Evolutionary conservation across 2,888 invertebrate species (phyloP).

Genomic region (Apomyelois bistriatella): DNA sequence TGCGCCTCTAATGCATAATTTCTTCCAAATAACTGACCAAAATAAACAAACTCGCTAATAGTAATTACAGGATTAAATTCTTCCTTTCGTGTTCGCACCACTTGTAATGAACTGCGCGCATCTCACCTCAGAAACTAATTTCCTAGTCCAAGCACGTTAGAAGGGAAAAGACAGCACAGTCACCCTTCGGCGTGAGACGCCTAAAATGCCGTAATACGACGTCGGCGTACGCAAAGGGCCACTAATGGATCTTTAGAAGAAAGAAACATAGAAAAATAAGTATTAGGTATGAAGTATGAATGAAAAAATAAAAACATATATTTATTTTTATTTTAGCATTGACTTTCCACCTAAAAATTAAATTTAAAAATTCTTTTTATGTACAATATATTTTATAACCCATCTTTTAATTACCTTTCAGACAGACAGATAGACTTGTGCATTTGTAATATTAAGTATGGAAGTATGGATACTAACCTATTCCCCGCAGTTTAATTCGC

Average conservation of each 20-base stretch:
- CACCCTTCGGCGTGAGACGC: conserved; percentile 49
- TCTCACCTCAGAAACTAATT: conserved; percentile 60
- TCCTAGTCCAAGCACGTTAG: conserved; percentile 62
- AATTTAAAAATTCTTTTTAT: too few species aligned
- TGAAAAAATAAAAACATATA: too few species aligned
- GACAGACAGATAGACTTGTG: too few species aligned
- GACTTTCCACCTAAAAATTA: too few species aligned
- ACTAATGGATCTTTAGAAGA: conserved; percentile 10
- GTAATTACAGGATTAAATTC: conserved; percentile 28
- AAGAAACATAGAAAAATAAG: not conserved
- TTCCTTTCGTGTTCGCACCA: conserved; percentile 42
- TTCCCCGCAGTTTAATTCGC: too few species aligned
- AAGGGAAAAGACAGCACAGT: conserved; percentile 56
- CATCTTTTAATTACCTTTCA: too few species aligned
- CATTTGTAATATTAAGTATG: too few species aligned
- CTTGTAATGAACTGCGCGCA: conserved; percentile 65
- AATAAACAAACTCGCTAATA: conserved; percentile 7
- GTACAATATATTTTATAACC: too few species aligned
- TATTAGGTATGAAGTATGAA: too few species aligned
- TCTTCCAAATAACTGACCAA: not conserved
- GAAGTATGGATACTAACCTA: too few species aligned
- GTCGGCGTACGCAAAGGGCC: conserved; percentile 14
- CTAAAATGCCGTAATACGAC: conserved; percentile 49
- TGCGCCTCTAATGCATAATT: too few species aligned
- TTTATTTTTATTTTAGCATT: too few species aligned